Conservation (phyloP, 2,797 vertebrate genomes). For the Ctenosaura bakeri region DNA sequence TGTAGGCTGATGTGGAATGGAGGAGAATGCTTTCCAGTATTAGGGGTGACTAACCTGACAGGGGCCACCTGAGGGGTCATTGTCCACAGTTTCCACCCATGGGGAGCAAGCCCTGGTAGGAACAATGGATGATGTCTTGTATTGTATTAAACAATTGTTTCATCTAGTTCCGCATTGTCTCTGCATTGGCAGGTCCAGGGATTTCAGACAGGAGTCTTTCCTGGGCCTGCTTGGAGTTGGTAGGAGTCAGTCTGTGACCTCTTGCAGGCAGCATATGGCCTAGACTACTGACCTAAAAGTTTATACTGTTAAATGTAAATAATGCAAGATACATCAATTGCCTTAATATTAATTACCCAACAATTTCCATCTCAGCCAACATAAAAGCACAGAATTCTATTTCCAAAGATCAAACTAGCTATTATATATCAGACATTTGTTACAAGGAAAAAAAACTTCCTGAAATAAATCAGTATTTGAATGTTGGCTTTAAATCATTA, state of each 20-base stretch:
- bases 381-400: not conserved
- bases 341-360: slow-evolving; percentile 22
- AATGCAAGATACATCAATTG: not conserved
- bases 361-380: not conserved
- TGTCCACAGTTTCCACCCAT: not conserved
- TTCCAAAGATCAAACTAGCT: not conserved
- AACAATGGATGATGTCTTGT: not conserved
- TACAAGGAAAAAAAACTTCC: not conserved
- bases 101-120: not conserved
- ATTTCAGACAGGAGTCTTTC: not conserved
- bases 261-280: not conserved
- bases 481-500: slow-evolving; percentile 53
- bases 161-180: not conserved
- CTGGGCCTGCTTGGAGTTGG: not conserved
- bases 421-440: not conserved
- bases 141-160: not conserved
- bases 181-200: not conserved
- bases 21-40: too few relatives aligned
- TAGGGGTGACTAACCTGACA: not conserved
- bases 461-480: slow-evolving; percentile 39
- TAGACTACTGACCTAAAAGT: not conserved
- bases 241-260: not conserved
- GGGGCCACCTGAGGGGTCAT: too few relatives aligned
- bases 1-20: not conserved
- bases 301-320: not conserved